Conservation (phyloP, 2,797 vertebrate genomes). For the Cyclopterus lumpus region DNA sequence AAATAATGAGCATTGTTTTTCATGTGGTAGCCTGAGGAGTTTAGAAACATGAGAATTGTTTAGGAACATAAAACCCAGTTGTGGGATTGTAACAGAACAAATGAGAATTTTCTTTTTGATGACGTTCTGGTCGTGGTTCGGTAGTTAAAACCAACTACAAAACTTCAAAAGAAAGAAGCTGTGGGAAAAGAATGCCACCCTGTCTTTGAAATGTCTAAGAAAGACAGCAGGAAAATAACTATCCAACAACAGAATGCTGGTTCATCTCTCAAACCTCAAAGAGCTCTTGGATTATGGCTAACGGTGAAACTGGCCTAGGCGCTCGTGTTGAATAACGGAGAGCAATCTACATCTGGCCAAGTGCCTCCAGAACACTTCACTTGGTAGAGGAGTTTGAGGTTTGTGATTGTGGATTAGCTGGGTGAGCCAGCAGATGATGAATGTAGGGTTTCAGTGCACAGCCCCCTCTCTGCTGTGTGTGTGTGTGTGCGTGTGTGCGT, state of each 20-base stretch:
- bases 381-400: slow-evolving; percentile 66
- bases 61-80: slow-evolving; percentile 48
- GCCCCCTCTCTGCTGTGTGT: slow-evolving; percentile 54
- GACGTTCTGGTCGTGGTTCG: slow-evolving; percentile 34
- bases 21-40: slow-evolving; percentile 41
- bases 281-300: slow-evolving; percentile 57
- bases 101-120: slow-evolving; percentile 53
- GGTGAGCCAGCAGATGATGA: slow-evolving; percentile 76
- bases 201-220: slow-evolving; percentile 40
- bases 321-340: slow-evolving; percentile 57
- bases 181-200: slow-evolving; percentile 24
- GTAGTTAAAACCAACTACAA: slow-evolving; percentile 48
- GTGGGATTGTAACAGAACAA: slow-evolving; percentile 33
- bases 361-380: slow-evolving; percentile 67
- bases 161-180: slow-evolving; percentile 50
- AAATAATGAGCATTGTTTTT: slow-evolving; percentile 51
- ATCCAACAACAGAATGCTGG: slow-evolving; percentile 42
- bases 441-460: slow-evolving; percentile 68
- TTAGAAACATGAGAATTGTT: slow-evolving; percentile 68
- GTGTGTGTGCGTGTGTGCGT: slow-evolving; percentile 41
- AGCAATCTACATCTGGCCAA: slow-evolving; percentile 63
- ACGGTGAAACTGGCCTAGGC: slow-evolving; percentile 50
- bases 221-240: slow-evolving; percentile 57
- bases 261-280: slow-evolving; percentile 47
- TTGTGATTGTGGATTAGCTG: slow-evolving; percentile 72